Evolutionary conservation across 2,113 vertebrate species (phyloP), one percentile per base, ranked within the genome.

Genomic region (Oryzias melastigma): DNA sequence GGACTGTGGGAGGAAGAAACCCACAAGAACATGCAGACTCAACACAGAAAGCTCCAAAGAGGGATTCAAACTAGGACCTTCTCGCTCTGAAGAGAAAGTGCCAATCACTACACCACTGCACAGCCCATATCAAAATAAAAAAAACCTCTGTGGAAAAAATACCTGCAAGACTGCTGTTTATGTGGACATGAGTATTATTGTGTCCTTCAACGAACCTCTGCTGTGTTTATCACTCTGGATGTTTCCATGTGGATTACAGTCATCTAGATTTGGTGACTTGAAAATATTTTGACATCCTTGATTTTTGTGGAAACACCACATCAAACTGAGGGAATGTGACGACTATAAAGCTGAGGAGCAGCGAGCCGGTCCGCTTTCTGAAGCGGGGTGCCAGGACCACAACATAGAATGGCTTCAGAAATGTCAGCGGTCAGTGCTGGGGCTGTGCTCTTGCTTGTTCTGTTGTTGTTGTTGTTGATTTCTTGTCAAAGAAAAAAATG

Each of bases 251-350:
- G 7, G 5, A 19, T 29, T 45, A 10, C 40, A 44, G 59, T 68
- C 18, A 67, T 62, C 25, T 63, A 66, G 62, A 59, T 50, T 54
- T 42, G 53, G 16, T 73, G 62, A 61, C 59, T 24, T 24, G 58
- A 58, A 71, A 84, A 89, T 80, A 82, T 88, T 90, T 83, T 41
- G 29, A 50, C n/a, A 43, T 47, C 89, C 90, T 89, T 90, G 88
- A 73, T 25, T 69, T 51, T 17, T 45, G 44, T 7, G 7, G 52
- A 68, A 75, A 80, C 22, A 64, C 15, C 41, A 29, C 45, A 53
- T 52, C 52, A 7, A 48, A 14, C 46, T 20, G 42, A 53, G 4
- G 17, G 16, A n/a, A 29, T 45, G 29, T 43, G 19, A 27, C 17
- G 43, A 53, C 65, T 71, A 90, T 90, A 91, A 89, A 89, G 63